Percentiles rank a stretch among this genome's conserved stretches.
Conservation (phyloP, 1,140 invertebrate genomes). For the Daktulosphaira vitifoliae region DNA sequence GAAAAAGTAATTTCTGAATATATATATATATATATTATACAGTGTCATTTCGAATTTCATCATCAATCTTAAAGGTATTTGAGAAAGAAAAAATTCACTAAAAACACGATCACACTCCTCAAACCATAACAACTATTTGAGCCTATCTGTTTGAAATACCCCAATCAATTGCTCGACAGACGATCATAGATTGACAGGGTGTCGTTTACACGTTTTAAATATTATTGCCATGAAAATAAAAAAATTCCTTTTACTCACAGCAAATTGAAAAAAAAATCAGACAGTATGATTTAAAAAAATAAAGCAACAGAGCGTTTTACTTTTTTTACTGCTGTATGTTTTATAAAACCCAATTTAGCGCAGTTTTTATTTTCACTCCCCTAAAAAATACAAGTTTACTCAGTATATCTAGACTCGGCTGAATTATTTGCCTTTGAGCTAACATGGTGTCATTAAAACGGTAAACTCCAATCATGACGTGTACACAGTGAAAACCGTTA, state of each 20-base stretch:
- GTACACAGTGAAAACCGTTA: too few species aligned
- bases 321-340: neutral
- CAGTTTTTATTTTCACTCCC: slow-evolving; percentile 10
- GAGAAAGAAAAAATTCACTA: neutral
- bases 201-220: too few species aligned
- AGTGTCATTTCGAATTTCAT: neutral
- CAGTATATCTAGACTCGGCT: slow-evolving; percentile 2
- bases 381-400: neutral
- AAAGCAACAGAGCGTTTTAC: neutral
- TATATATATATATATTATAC: neutral
- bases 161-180: neutral
- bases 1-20: neutral
- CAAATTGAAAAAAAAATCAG: neutral
- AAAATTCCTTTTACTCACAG: neutral
- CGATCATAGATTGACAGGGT: slow-evolving; percentile 3
- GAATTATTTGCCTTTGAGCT: too few species aligned
- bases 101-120: too few species aligned
- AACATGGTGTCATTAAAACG: too few species aligned
- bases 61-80: neutral
- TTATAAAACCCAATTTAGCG: slow-evolving; percentile 27
- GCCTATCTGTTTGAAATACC: neutral
- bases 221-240: neutral
- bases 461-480: too few species aligned
- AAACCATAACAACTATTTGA: too few species aligned
- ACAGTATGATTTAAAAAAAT: too few species aligned